Evolutionary conservation across 2,113 vertebrate species (phyloP).

Genomic region (Myotis brandtii): DNA sequence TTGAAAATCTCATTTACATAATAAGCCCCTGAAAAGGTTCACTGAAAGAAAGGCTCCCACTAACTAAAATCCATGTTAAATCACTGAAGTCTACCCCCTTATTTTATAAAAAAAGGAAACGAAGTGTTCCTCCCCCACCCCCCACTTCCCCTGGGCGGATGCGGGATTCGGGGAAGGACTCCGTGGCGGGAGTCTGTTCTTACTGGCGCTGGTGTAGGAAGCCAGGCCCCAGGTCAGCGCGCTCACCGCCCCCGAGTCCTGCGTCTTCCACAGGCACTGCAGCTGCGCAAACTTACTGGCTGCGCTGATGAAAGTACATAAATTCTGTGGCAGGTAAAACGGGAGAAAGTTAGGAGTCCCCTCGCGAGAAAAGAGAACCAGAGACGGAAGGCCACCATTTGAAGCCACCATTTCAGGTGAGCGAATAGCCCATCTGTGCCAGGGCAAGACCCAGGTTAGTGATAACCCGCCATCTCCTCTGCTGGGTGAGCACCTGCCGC

Average conservation of each 20-base stretch:
- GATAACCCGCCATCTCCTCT: neutral
- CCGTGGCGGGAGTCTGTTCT: slow-evolving; percentile 67
- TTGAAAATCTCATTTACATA: neutral
- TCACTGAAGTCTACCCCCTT: neutral
- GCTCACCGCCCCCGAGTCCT: slow-evolving; percentile 90
- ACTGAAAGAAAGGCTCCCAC: neutral
- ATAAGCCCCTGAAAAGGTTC: neutral
- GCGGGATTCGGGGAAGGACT: too few species aligned
- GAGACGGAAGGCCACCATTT: neutral
- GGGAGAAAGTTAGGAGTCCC: neutral
- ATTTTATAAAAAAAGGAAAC: neutral
- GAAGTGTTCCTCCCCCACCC: too few species aligned
- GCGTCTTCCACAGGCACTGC: slow-evolving; percentile 90
- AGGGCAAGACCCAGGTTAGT: neutral
- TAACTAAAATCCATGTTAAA: neutral
- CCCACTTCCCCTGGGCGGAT: too few species aligned
- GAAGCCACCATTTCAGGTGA: neutral
- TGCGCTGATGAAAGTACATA: slow-evolving; percentile 92
- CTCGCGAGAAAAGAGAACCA: neutral
- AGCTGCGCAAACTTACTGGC: slow-evolving; percentile 95
- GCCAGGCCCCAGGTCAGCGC: slow-evolving; percentile 93
- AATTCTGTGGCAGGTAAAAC: slow-evolving; percentile 86
- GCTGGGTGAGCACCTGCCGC: neutral
- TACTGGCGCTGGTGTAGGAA: slow-evolving; percentile 91
- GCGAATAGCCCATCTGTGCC: neutral